Evolutionary conservation across 2,797 vertebrate species (phyloP).

Genomic region (Spinus olivaceus): DNA sequence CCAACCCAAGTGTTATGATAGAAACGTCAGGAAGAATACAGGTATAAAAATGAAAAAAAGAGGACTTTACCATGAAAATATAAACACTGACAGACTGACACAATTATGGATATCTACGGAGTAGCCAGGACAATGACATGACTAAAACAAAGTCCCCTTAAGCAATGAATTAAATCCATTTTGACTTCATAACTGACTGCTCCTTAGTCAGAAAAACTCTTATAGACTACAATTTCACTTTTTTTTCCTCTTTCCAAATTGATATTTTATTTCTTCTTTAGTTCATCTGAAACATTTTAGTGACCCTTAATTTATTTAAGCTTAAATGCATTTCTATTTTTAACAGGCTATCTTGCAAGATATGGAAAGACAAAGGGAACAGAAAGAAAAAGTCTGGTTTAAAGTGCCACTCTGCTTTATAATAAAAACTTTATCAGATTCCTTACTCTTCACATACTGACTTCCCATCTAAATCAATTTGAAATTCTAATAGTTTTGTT

Average conservation of each 20-base stretch:
- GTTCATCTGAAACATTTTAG: background rate
- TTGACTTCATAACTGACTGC: background rate
- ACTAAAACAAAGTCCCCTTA: background rate
- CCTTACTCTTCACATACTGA: background rate
- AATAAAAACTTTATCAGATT: constrained; percentile 13
- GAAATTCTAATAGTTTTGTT: background rate
- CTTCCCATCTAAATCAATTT: background rate
- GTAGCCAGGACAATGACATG: background rate
- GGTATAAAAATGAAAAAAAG: background rate
- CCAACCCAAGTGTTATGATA: background rate
- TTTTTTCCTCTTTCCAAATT: background rate
- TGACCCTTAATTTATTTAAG: constrained; percentile 24
- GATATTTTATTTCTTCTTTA: constrained; percentile 29
- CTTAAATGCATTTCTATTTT: background rate
- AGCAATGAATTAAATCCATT: background rate
- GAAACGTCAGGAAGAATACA: background rate
- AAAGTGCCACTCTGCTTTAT: background rate
- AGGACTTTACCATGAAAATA: background rate
- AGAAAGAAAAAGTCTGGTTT: background rate
- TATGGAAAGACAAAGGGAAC: background rate
- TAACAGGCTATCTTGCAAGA: background rate
- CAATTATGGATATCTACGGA: background rate
- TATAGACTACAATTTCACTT: background rate
- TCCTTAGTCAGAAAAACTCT: background rate
- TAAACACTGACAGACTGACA: background rate